phyloP scores from a whole-genome alignment of 1,140 invertebrate species.

The Leucophenga varia region DNA sequence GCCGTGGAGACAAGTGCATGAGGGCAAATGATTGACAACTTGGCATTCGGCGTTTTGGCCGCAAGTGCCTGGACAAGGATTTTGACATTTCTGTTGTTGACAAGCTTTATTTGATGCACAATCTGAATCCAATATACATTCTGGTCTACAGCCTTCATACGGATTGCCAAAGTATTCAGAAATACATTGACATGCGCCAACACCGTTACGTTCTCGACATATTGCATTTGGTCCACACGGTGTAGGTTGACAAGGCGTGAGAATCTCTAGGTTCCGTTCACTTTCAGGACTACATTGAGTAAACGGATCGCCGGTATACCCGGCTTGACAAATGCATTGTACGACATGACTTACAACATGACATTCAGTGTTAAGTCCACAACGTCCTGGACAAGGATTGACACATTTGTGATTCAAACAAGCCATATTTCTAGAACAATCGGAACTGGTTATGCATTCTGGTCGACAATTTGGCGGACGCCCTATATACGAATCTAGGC shows the following conservation, averaged over 20 bases:
- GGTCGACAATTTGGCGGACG: conserved; percentile 79
- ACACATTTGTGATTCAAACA: conserved; percentile 78
- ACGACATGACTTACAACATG: conserved; percentile 77
- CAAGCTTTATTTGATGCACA: conserved; percentile 71
- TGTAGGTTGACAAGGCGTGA: conserved; percentile 66
- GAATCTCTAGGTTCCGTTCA: conserved; percentile 45
- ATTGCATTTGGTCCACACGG: conserved; percentile 75
- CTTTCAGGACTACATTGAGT: conserved; percentile 61
- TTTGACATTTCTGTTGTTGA: conserved; percentile 68
- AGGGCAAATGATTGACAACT: conserved; percentile 71
- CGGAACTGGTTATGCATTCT: conserved; percentile 75
- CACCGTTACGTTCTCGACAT: conserved; percentile 67
- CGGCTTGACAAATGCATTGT: conserved; percentile 72
- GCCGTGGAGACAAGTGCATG: conserved; percentile 69
- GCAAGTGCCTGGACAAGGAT: conserved; percentile 73
- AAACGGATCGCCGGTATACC: conserved; percentile 76
- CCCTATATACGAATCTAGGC: conserved; percentile 71
- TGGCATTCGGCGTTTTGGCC: conserved; percentile 73
- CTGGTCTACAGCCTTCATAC: conserved; percentile 71
- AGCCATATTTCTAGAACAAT: conserved; percentile 73
- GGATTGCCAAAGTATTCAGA: conserved; percentile 76
- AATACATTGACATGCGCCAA: conserved; percentile 70
- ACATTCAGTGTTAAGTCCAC: conserved; percentile 79
- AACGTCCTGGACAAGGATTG: conserved; percentile 78
- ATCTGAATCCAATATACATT: conserved; percentile 67